These are phyloP conservation scores for Megalops atlanticus DNA, from an alignment of 2,113 vertebrate genomes.

Conservation along the genomic window DNA sequence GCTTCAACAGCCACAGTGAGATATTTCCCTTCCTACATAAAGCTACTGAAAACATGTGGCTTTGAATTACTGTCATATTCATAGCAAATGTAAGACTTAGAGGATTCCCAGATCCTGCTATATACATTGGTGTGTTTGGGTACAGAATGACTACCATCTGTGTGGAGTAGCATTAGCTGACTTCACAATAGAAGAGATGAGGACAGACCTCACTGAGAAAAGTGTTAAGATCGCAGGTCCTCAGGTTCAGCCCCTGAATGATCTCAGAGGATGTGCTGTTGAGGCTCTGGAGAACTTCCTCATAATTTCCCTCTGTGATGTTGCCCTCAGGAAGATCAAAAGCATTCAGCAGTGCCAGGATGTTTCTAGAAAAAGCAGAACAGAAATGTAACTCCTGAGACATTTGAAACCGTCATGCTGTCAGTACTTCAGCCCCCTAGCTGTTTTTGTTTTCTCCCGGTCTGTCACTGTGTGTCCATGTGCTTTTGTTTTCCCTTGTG, in stretches of 20 bases:
- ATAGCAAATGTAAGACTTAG: too few relatives aligned
- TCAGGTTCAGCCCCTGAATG: conserved; percentile 48
- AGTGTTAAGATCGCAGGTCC: conserved; percentile 51
- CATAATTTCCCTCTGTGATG: conserved; percentile 54
- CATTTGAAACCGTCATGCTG: neutral
- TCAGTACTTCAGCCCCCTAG: too few relatives aligned
- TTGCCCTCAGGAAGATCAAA: conserved; percentile 58
- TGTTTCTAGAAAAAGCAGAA: conserved; percentile 53
- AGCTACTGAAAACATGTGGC: too few relatives aligned
- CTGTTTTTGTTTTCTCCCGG: too few relatives aligned
- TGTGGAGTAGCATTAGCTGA: neutral
- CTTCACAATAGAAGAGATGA: neutral
- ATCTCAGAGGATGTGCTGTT: conserved; percentile 48
- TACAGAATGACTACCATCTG: neutral
- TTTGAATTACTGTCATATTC: too few relatives aligned
- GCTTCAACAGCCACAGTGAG: too few relatives aligned
- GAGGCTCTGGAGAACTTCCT: conserved; percentile 31
- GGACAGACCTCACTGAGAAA: conserved; percentile 51
- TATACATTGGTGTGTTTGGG: too few relatives aligned
- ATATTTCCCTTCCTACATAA: too few relatives aligned
- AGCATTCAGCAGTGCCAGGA: conserved; percentile 50
- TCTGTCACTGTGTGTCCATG: too few relatives aligned
- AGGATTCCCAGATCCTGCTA: too few relatives aligned
- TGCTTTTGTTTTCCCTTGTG: too few relatives aligned
- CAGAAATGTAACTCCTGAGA: neutral